phyloP scores from a whole-genome alignment of 2,797 vertebrate genomes.

The Aeoliscus strigatus region DNA sequence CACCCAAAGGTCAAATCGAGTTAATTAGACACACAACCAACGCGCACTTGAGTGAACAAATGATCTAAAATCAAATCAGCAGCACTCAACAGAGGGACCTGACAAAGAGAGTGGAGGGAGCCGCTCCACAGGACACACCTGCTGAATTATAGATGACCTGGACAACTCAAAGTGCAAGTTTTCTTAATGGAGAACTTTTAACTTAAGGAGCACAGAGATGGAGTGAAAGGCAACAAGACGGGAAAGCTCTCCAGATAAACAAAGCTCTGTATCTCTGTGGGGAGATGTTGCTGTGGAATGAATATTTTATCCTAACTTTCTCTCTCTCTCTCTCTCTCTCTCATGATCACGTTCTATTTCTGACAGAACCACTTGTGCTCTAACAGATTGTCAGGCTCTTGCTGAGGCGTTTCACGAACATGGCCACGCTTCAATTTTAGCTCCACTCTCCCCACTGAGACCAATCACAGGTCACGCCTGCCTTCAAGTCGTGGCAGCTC shows the following conservation, averaged over 20 bases:
- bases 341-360: slow-evolving; percentile 20
- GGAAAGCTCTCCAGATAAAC: slow-evolving; percentile 1
- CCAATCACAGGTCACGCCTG: slow-evolving; percentile 43
- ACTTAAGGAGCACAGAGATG: slow-evolving; percentile 4
- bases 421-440: slow-evolving; percentile 23
- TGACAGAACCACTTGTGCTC: slow-evolving; percentile 28
- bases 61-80: slow-evolving; percentile 39
- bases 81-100: too few relatives aligned
- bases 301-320: slow-evolving; percentile 44
- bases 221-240: slow-evolving; percentile 2
- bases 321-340: slow-evolving; percentile 9
- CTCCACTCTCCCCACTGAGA: slow-evolving; percentile 22
- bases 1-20: slow-evolving; percentile 26
- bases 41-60: slow-evolving; percentile 15
- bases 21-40: slow-evolving; percentile 25
- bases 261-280: slow-evolving; percentile 11
- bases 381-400: slow-evolving; percentile 12
- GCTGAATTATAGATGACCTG: slow-evolving; percentile 51
- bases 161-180: slow-evolving; percentile 36
- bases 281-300: slow-evolving; percentile 15
- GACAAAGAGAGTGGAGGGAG: too few relatives aligned
- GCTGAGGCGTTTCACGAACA: slow-evolving; percentile 8
- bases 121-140: slow-evolving; percentile 24
- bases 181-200: slow-evolving; percentile 50
- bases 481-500: slow-evolving; percentile 17